phyloP scores from a whole-genome alignment of 2,888 invertebrate genomes.

The Phyto melanocephala region DNA sequence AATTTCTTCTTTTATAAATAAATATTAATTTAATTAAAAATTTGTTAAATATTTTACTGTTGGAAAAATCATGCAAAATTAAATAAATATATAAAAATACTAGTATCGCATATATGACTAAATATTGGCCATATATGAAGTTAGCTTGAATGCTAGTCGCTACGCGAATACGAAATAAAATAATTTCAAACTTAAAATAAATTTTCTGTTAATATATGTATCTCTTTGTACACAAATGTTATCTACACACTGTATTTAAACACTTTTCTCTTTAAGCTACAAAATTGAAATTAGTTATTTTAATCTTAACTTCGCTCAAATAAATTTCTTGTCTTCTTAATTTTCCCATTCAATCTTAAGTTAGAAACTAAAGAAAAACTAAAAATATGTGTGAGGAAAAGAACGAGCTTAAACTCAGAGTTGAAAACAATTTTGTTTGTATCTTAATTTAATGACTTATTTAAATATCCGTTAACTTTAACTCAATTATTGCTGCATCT shows the following conservation, averaged over 20 bases:
- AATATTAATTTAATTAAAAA: no score
- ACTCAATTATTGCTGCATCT: constrained; percentile 35
- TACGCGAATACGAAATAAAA: no score
- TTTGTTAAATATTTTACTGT: no score
- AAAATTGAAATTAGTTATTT: constrained; percentile 47
- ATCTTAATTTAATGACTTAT: constrained; percentile 39
- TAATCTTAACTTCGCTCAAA: background rate
- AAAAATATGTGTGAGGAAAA: background rate
- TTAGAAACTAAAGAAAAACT: background rate
- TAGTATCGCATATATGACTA: no score
- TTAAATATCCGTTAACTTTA: constrained; percentile 51
- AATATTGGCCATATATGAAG: no score
- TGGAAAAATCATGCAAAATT: no score
- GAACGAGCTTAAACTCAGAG: background rate
- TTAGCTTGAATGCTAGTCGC: no score
- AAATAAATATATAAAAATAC: no score
- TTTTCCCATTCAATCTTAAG: constrained; percentile 1
- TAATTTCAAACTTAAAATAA: no score
- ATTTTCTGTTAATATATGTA: no score
- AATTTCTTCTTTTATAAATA: no score
- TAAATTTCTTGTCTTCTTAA: constrained; percentile 28
- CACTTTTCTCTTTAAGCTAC: background rate
- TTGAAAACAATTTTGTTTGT: background rate
- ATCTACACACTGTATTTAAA: background rate
- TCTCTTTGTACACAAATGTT: background rate